Evolutionary conservation across 2,797 vertebrate genomes (phyloP).

Genomic region (Pogonophryne albipinna): DNA sequence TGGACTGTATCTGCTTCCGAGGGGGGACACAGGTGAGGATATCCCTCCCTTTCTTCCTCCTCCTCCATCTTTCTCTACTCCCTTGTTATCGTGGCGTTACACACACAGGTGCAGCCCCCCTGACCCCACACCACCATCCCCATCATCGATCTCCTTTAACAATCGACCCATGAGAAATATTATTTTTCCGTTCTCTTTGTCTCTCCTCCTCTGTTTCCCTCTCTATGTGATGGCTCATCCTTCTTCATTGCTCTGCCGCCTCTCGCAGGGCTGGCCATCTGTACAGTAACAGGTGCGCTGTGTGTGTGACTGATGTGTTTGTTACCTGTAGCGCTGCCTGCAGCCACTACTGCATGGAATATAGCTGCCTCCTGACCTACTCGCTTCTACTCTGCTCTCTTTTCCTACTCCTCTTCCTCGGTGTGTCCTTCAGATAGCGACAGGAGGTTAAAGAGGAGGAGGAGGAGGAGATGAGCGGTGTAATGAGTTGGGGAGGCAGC

Average conservation of each 20-base stretch:
- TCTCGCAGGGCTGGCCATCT: slow-evolving; percentile 79
- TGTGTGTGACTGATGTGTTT: slow-evolving; percentile 73
- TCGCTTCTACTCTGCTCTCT: slow-evolving; percentile 30
- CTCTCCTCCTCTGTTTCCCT: slow-evolving; percentile 48
- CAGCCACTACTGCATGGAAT: slow-evolving; percentile 66
- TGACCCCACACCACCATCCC: slow-evolving; percentile 18
- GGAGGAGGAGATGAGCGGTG: slow-evolving; percentile 20
- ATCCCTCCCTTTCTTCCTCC: slow-evolving; percentile 5
- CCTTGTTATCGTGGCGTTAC: slow-evolving; percentile 22
- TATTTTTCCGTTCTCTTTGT: slow-evolving; percentile 51
- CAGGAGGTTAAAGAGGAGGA: slow-evolving; percentile 29
- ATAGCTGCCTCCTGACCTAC: slow-evolving; percentile 60
- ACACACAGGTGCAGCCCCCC: slow-evolving; percentile 56
- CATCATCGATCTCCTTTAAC: slow-evolving; percentile 51
- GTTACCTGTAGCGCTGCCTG: slow-evolving; percentile 82
- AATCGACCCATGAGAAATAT: slow-evolving; percentile 58
- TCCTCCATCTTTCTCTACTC: neutral
- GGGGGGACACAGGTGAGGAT: slow-evolving; percentile 47
- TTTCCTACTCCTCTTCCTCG: slow-evolving; percentile 14
- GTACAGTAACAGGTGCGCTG: slow-evolving; percentile 80
- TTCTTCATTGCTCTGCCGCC: slow-evolving; percentile 74
- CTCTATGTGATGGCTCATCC: slow-evolving; percentile 71
- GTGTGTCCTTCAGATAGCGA: slow-evolving; percentile 40
- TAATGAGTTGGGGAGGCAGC: slow-evolving; percentile 59
- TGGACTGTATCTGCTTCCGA: slow-evolving; percentile 46